A percentile compares a stretch with the other conserved stretches of the same genome.
Conservation (phyloP, 2,888 invertebrate species). For the Xestia ashworthii region DNA sequence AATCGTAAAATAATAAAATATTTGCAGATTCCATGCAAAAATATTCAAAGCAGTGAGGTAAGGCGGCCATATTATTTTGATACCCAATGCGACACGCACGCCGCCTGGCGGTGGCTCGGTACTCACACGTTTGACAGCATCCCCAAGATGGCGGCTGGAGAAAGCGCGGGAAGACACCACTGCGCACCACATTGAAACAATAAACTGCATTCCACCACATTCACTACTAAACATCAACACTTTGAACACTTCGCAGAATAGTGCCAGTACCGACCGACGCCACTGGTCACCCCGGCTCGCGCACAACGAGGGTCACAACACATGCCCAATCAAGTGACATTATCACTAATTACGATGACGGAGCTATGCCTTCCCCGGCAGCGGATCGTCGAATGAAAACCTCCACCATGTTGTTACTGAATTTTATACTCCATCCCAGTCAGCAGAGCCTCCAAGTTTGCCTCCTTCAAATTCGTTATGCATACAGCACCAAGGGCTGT, state of each 20-base stretch:
- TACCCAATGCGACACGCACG: constrained; percentile 83
- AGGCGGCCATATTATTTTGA: constrained; percentile 82
- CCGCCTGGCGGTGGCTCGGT: constrained; percentile 83
- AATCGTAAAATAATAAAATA: constrained; percentile 62
- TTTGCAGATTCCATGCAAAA: constrained; percentile 82
- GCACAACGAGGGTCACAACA: constrained; percentile 63
- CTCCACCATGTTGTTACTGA: constrained; percentile 91
- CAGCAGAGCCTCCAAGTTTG: constrained; percentile 91
- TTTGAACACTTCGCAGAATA: constrained; percentile 45
- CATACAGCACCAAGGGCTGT: constrained; percentile 92
- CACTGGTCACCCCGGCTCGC: constrained; percentile 33
- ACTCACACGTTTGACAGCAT: constrained; percentile 81
- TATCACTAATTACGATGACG: constrained; percentile 82
- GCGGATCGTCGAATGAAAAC: constrained; percentile 90
- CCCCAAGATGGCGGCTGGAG: constrained; percentile 84
- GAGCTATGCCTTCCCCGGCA: constrained; percentile 90
- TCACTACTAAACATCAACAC: constrained; percentile 48
- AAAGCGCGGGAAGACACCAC: constrained; percentile 68
- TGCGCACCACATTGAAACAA: constrained; percentile 74
- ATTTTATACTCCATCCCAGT: constrained; percentile 91
- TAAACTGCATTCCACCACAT: constrained; percentile 74
- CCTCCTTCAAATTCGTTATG: constrained; percentile 91
- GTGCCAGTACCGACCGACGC: background rate
- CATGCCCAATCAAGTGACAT: constrained; percentile 70
- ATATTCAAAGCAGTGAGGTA: constrained; percentile 84